Conservation (phyloP, 2,797 vertebrate genomes). For the Limosa lapponica region DNA sequence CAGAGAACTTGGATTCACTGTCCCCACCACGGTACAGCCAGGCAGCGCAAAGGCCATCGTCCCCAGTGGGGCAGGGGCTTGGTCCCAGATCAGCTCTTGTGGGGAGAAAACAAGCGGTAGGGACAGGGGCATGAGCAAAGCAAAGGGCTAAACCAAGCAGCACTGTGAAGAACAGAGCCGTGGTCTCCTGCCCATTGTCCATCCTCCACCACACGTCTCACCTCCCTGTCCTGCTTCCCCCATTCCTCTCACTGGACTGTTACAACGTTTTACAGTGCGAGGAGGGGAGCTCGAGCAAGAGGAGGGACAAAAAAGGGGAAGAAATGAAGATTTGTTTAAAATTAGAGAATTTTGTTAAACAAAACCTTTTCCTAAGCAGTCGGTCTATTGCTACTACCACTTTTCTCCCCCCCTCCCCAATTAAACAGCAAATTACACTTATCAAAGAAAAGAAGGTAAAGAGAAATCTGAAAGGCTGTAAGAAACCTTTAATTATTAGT, state of each 20-base stretch:
- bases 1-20: neutral
- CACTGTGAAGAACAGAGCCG: fast-evolving
- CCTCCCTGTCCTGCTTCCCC: neutral
- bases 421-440: slow-evolving; percentile 74
- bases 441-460: slow-evolving; percentile 70
- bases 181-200: neutral
- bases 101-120: fast-evolving
- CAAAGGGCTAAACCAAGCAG: neutral
- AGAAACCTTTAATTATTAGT: slow-evolving; percentile 75
- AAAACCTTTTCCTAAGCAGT: slow-evolving; percentile 9
- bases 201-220: neutral
- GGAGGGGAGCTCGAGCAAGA: neutral
- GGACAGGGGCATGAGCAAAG: neutral
- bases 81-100: neutral
- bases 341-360: slow-evolving; percentile 18
- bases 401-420: neutral
- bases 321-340: neutral
- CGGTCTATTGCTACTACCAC: neutral
- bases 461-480: slow-evolving; percentile 67
- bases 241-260: neutral
- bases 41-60: fast-evolving
- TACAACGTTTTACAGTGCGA: neutral
- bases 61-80: neutral
- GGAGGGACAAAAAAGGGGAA: neutral
- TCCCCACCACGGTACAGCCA: neutral